Evolutionary conservation across 2,888 invertebrate genomes (phyloP).

Genomic region (Graphium colonna): DNA sequence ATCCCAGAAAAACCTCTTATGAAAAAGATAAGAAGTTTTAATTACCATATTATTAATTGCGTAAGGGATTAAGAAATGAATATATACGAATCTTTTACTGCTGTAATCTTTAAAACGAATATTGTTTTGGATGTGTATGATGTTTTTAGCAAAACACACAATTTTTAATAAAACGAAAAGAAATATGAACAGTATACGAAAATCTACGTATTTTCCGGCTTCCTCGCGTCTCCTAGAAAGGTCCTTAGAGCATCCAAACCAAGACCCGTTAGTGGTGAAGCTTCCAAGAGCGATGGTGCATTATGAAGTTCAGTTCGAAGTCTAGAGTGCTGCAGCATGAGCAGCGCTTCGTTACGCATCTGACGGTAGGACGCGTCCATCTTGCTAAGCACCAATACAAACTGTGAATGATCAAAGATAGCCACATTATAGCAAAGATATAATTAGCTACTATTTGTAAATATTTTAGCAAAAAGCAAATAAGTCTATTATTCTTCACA

Average conservation of each 20-base stretch:
- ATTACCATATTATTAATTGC: no score
- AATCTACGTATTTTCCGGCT: constrained; percentile 4
- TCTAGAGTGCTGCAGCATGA: constrained; percentile 88
- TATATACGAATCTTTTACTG: no score
- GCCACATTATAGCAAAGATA: no score
- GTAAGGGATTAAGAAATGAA: no score
- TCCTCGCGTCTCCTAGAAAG: constrained; percentile 40
- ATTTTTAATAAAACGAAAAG: background rate
- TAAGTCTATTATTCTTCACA: no score
- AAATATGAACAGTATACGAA: background rate
- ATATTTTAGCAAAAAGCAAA: no score
- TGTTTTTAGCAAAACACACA: no score
- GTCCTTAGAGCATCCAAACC: constrained; percentile 83
- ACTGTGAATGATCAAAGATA: constrained; percentile 61
- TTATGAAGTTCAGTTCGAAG: constrained; percentile 85
- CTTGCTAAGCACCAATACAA: constrained; percentile 87
- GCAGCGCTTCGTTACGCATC: constrained; percentile 91
- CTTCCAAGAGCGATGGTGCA: constrained; percentile 85
- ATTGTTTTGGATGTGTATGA: no score
- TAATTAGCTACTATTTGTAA: no score
- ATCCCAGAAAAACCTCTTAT: no score
- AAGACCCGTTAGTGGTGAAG: constrained; percentile 85
- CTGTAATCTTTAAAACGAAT: no score
- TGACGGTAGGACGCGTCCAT: constrained; percentile 93
- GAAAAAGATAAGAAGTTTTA: no score